These are phyloP conservation scores for Coregonus clupeaformis DNA, from an alignment of 2,113 vertebrate genomes.

Conservation along the genomic window DNA sequence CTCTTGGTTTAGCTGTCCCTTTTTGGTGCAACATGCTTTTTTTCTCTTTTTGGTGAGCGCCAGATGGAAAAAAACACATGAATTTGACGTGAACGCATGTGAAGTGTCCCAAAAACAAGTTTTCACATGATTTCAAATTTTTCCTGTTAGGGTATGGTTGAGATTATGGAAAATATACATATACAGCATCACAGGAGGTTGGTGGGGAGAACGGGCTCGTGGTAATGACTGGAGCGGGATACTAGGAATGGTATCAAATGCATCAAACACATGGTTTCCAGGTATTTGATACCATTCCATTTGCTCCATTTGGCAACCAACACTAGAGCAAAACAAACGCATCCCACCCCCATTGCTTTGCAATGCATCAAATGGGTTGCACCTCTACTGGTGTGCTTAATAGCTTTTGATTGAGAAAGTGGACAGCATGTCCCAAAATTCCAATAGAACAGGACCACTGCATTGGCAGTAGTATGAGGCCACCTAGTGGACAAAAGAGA, in stretches of 20 bases:
- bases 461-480: conserved; percentile 1
- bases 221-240: too few relatives aligned
- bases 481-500: conserved; percentile 25
- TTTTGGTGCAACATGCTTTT: background rate
- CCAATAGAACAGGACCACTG: background rate
- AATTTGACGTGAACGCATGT: too few relatives aligned
- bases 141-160: too few relatives aligned
- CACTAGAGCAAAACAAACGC: conserved; percentile 4
- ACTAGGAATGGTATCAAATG: too few relatives aligned
- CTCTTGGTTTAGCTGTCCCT: background rate
- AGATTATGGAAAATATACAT: too few relatives aligned
- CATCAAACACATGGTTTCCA: too few relatives aligned
- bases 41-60: background rate
- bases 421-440: background rate
- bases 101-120: too few relatives aligned
- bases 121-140: too few relatives aligned
- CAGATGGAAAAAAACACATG: background rate
- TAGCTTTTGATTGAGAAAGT: background rate
- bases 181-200: too few relatives aligned
- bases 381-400: background rate
- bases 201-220: too few relatives aligned
- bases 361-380: background rate
- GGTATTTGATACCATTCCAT: too few relatives aligned
- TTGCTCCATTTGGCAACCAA: background rate
- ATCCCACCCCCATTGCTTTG: background rate